Percentiles rank a stretch among this genome's conserved stretches.
These are phyloP conservation scores for Colius striatus DNA, from an alignment of 2,113 vertebrate species.

Conservation along the genomic window DNA sequence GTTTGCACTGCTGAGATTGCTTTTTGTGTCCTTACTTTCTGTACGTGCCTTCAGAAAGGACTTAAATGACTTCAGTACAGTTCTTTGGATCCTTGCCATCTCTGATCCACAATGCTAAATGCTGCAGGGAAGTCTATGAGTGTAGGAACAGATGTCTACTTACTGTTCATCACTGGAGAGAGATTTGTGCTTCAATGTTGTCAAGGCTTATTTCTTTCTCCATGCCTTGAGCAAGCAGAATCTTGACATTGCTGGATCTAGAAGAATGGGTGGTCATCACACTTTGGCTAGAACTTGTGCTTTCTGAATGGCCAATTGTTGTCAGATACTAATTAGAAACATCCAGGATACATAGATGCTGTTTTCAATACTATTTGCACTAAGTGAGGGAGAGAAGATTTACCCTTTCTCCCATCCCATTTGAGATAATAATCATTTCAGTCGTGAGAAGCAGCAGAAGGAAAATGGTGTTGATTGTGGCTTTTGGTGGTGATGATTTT, in stretches of 20 bases:
- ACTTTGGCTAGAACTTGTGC: neutral
- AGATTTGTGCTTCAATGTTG: neutral
- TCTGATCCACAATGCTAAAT: neutral
- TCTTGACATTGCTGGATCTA: neutral
- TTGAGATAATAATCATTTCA: neutral
- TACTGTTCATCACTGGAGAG: neutral
- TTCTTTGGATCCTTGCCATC: conserved; percentile 16
- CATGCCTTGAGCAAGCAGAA: neutral
- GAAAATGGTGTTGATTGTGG: accelerated
- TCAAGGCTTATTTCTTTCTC: neutral
- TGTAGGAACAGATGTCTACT: conserved; percentile 20
- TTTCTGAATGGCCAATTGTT: neutral
- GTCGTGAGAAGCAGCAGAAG: neutral
- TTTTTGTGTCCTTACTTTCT: neutral
- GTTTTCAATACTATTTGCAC: too few relatives aligned
- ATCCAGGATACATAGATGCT: neutral
- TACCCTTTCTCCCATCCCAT: neutral
- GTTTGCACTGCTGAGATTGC: conserved; percentile 19
- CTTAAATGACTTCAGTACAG: neutral
- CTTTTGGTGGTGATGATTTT: too few relatives aligned
- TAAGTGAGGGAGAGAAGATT: neutral
- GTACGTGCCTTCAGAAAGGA: conserved; percentile 4
- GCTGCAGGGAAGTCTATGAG: neutral
- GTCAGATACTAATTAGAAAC: neutral
- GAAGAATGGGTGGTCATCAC: neutral